Conservation (phyloP, 2,113 vertebrate genomes). For the Talpa occidentalis region DNA sequence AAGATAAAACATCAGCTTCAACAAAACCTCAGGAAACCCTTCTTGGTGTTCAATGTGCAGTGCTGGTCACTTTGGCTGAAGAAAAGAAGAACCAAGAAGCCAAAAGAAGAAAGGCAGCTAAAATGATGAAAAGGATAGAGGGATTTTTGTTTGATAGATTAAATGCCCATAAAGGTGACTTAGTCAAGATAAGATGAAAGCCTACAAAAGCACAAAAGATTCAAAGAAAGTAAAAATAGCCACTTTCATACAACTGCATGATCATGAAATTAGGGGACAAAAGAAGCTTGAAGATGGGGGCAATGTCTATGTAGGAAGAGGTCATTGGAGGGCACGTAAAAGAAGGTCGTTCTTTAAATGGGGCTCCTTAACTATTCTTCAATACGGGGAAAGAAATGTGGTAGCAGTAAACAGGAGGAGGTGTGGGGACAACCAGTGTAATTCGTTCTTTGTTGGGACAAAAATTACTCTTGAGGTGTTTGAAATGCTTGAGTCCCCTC, state of each 20-base stretch:
- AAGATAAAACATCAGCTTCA: conserved; percentile 2
- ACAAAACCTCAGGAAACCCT: background rate
- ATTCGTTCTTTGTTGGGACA: background rate
- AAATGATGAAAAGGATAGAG: background rate
- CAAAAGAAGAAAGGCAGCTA: background rate
- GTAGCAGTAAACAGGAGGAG: background rate
- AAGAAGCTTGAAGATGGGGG: conserved; percentile 21
- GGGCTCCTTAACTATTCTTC: background rate
- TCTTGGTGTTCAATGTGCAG: background rate
- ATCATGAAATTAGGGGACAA: conserved; percentile 28
- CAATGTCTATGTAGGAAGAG: background rate
- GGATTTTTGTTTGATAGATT: background rate
- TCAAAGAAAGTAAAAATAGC: conserved; percentile 5
- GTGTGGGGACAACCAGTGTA: background rate
- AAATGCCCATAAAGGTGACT: conserved; percentile 32
- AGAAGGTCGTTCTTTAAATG: conserved; percentile 4
- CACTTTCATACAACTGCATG: background rate
- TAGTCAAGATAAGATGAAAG: conserved; percentile 19
- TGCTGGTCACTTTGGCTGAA: background rate
- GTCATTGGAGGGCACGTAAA: background rate
- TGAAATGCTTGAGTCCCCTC: background rate
- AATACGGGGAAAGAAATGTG: background rate
- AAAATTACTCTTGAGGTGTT: background rate
- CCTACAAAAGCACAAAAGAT: conserved; percentile 1
- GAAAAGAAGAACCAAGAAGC: background rate